phyloP scores from a whole-genome alignment of 53 echinoderm and acorn worm species.

The Holothuria leucospilota region DNA sequence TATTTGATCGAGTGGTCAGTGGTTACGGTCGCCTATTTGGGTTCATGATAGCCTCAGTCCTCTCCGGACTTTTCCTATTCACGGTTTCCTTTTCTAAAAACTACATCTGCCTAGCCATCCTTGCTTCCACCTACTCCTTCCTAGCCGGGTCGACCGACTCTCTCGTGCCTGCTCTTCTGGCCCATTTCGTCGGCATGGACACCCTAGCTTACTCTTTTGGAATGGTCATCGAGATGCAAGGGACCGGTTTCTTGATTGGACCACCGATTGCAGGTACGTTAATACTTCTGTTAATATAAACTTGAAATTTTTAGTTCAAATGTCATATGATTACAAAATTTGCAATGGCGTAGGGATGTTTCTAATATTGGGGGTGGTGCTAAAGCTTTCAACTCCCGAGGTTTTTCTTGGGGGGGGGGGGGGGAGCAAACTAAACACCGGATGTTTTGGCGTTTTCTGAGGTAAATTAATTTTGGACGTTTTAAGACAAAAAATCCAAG shows the following conservation, averaged over 20 bases:
- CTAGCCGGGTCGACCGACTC: constrained; percentile 92
- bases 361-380: too few relatives aligned
- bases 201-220: constrained; percentile 87
- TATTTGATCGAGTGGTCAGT: constrained; percentile 76
- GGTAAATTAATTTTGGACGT: too few relatives aligned
- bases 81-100: constrained; percentile 59
- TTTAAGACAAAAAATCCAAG: too few relatives aligned
- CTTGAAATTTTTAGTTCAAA: neutral
- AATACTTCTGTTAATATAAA: neutral
- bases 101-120: constrained; percentile 61
- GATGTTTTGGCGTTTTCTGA: too few relatives aligned
- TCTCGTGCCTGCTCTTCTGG: constrained; percentile 83
- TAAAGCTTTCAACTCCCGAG: too few relatives aligned
- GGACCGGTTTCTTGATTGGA: constrained; percentile 86
- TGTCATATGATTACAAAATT: too few relatives aligned
- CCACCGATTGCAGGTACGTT: constrained; percentile 90
- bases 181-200: constrained; percentile 89
- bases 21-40: constrained; percentile 75
- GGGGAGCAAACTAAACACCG: too few relatives aligned
- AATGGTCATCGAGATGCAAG: constrained; percentile 92
- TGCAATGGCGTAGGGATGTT: too few relatives aligned
- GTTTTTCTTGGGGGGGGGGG: too few relatives aligned
- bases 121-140: constrained; percentile 73
- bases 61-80: constrained; percentile 67
- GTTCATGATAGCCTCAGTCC: constrained; percentile 61